Conservation (phyloP, 2,113 vertebrate genomes). For the Fulica atra region DNA sequence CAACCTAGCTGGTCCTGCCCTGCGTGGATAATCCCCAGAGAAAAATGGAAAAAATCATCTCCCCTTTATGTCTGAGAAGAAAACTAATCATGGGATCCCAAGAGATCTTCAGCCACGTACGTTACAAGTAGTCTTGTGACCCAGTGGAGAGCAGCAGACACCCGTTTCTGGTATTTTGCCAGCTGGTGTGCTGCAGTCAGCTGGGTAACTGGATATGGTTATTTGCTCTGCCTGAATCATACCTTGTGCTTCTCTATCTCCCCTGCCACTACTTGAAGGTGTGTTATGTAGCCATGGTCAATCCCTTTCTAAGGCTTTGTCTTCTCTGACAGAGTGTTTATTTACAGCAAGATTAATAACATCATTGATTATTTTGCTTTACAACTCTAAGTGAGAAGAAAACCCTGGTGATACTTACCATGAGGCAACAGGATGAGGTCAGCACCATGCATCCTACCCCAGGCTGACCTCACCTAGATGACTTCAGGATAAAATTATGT, state of each 20-base stretch:
- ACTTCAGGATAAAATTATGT: neutral
- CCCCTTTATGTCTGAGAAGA: neutral
- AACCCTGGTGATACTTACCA: neutral
- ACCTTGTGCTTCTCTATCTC: neutral
- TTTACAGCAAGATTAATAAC: neutral
- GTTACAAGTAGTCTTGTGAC: neutral
- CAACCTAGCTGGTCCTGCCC: neutral
- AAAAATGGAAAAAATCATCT: neutral
- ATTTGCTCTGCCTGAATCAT: neutral
- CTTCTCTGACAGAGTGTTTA: neutral
- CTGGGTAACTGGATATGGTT: neutral
- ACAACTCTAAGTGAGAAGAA: neutral
- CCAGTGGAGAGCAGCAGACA: neutral
- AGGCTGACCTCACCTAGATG: neutral
- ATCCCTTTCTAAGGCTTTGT: neutral
- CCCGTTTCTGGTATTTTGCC: neutral
- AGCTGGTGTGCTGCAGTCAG: neutral
- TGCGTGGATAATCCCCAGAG: neutral
- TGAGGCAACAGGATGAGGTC: neutral
- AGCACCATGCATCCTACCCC: neutral
- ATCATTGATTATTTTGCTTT: conserved; percentile 1
- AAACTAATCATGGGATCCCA: neutral
- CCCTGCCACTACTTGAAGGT: neutral
- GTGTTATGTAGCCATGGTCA: neutral
- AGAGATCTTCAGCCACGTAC: neutral